Evolutionary conservation across 2,888 invertebrate genomes (phyloP), one percentile per base, ranked within the genome.

Genomic region (Xanthorhoe spadicearia): DNA sequence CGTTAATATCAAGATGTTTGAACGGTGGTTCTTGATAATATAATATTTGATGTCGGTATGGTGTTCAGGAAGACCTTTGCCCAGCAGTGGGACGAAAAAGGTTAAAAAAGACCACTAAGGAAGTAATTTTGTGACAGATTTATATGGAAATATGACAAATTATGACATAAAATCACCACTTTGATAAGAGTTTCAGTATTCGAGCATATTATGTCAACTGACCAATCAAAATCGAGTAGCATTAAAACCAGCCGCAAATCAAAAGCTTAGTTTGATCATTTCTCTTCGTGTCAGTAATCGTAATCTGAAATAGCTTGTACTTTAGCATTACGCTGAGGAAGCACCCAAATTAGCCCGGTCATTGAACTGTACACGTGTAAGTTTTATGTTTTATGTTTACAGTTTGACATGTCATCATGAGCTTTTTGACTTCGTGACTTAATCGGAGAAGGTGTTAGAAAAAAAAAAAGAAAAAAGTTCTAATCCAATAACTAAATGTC

Each of bases 261-360:
- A n/a, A n/a, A 15, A 15, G 15, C 46, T 38, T 10, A 38, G 38
- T 54, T 53, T n/a, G 13, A 57, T 57, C 35, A 18, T 46, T 23
- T 61, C 52, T 4, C 62, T 55, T 60, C 57, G 19, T 57, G 46
- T 57, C 53, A 66, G 76, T 78, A 79, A 80, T 79, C 77, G 74
- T 77, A 75, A 78, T 79, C 77, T 59, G 62, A 81, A 82, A 82
- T 81, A 82, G 76, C 74, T 72, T 77, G 82, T 83, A 84, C 80
- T 82, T 78, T 66, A 57, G 58, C 76, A 82, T 81, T 83, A 80
- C 83, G 75, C 64, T 69, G 72, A 82, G 85, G 83, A 84, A 86
- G 83, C 79, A 80, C 84, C 89, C 75, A 79, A 90, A 86, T 88
- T 90, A 90, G 89, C 81, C 72, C 85, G 90, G 83, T 53, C 89